Percentiles rank a stretch among this genome's conserved stretches.
Conservation (phyloP, 2,113 vertebrate genomes). For the Trematocara macrostoma region DNA sequence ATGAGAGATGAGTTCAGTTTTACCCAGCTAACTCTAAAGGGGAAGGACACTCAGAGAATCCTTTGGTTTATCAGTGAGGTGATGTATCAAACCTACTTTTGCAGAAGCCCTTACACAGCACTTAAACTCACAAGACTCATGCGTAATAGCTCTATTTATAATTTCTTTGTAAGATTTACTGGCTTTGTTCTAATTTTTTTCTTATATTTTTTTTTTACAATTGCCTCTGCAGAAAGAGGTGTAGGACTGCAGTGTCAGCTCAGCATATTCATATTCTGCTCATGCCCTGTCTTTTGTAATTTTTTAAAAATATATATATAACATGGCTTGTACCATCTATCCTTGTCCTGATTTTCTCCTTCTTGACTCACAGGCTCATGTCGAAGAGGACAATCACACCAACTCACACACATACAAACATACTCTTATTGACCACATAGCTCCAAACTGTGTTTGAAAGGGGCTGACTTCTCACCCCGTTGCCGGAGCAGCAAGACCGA, state of each 20-base stretch:
- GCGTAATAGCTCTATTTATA: conserved; percentile 36
- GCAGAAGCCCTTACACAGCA: conserved; percentile 38
- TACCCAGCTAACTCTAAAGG: conserved; percentile 15
- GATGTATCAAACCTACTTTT: conserved; percentile 36
- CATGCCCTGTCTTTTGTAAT: background rate
- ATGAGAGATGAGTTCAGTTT: conserved; percentile 44
- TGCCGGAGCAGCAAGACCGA: conserved; percentile 35
- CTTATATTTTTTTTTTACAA: background rate
- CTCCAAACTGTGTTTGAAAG: conserved; percentile 46
- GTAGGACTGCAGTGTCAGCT: conserved; percentile 9
- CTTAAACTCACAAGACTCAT: conserved; percentile 24
- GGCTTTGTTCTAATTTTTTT: conserved; percentile 18
- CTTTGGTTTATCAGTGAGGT: conserved; percentile 23
- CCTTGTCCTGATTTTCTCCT: conserved; percentile 8
- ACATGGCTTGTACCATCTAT: background rate
- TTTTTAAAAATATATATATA: background rate
- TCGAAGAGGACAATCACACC: conserved; percentile 11
- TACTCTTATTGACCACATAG: background rate
- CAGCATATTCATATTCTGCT: conserved; percentile 31
- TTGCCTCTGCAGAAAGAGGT: background rate
- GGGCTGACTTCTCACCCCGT: conserved; percentile 62
- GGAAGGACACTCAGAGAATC: conserved; percentile 15
- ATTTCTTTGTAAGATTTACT: background rate
- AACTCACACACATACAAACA: background rate
- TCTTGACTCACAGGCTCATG: conserved; percentile 4